Conservation (phyloP, 2,113 vertebrate species). For the Lagopus muta region DNA sequence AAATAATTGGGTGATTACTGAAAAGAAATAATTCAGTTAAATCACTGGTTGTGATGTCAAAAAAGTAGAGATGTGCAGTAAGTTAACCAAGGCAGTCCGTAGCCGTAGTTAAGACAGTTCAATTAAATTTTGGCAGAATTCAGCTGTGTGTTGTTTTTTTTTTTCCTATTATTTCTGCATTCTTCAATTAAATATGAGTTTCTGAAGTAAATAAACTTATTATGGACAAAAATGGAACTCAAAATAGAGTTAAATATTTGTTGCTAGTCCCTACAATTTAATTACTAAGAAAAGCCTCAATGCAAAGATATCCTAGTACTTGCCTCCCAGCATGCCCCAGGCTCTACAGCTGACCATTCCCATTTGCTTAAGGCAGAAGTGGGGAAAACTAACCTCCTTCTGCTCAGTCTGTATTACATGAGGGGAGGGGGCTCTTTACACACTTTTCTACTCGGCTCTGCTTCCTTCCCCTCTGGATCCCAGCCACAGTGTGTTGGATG, state of each 20-base stretch:
- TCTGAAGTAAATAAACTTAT: background rate
- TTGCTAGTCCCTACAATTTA: background rate
- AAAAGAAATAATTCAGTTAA: background rate
- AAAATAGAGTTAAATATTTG: background rate
- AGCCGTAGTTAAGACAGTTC: background rate
- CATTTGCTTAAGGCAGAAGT: fast-evolving
- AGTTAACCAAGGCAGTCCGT: background rate
- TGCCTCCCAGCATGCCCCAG: no score
- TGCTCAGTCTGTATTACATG: fast-evolving
- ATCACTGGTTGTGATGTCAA: background rate
- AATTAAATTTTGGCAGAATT: background rate
- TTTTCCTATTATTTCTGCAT: background rate
- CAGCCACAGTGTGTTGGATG: background rate
- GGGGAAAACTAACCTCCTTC: no score
- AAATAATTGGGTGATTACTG: background rate
- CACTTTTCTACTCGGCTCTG: fast-evolving
- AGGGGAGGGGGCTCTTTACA: background rate
- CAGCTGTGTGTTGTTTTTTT: background rate
- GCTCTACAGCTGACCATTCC: background rate
- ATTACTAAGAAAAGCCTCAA: background rate
- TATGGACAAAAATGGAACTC: background rate
- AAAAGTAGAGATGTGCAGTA: background rate
- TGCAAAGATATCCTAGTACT: fast-evolving
- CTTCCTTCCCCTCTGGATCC: background rate
- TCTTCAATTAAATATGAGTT: background rate